Conservation (phyloP, 2,888 invertebrate species). For the Alloscopus bannaensis region DNA sequence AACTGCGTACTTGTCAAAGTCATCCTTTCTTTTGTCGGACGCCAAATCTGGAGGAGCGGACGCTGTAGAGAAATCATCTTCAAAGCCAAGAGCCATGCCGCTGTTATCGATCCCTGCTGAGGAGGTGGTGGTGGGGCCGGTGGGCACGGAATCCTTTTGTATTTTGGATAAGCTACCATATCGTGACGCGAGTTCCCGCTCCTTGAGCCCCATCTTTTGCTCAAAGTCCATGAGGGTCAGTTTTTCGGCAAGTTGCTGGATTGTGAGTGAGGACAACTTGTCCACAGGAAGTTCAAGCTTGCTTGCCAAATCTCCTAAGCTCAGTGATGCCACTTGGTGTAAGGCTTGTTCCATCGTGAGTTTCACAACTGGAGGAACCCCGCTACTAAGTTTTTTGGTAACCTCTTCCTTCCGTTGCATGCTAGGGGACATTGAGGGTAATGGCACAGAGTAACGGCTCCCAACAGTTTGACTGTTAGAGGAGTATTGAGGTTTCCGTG, state of each 20-base stretch:
- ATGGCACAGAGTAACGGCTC: conserved; percentile 65
- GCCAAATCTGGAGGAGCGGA: conserved; percentile 76
- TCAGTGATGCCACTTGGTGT: conserved; percentile 87
- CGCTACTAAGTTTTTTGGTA: conserved; percentile 6
- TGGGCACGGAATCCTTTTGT: conserved; percentile 15
- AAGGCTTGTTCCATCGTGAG: conserved; percentile 77
- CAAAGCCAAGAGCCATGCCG: conserved; percentile 57
- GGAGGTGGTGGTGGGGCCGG: not conserved
- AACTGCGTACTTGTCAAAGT: conserved; percentile 88
- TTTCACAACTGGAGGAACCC: conserved; percentile 59
- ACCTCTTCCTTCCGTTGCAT: conserved; percentile 13
- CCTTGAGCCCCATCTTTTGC: conserved; percentile 75
- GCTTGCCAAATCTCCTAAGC: conserved; percentile 86
- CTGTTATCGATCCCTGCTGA: too few species aligned
- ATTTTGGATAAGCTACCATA: conserved; percentile 32
- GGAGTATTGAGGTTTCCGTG: conserved; percentile 74
- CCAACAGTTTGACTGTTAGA: conserved; percentile 39
- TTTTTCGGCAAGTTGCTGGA: conserved; percentile 90
- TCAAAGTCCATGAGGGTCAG: conserved; percentile 79
- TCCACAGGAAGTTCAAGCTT: conserved; percentile 86
- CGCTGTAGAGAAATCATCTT: conserved; percentile 75
- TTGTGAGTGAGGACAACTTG: conserved; percentile 88
- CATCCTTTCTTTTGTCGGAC: conserved; percentile 26
- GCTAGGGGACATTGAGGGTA: conserved; percentile 47
- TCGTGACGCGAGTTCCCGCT: conserved; percentile 70